Evolutionary conservation across 2,797 vertebrate genomes (phyloP).

Genomic region (Labroides dimidiatus): DNA sequence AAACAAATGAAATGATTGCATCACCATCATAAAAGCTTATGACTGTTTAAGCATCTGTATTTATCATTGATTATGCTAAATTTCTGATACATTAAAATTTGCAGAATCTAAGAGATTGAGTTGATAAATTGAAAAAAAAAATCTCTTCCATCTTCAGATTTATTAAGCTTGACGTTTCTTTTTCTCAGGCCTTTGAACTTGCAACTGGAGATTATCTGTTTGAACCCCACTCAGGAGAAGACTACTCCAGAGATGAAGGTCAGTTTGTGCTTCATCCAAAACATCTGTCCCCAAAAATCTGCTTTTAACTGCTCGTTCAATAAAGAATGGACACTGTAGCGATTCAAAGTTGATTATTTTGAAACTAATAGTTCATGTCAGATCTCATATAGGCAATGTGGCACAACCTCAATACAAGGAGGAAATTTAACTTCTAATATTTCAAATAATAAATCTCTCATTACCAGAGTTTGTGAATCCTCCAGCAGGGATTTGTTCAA

Average conservation of each 20-base stretch:
- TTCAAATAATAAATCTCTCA: too few relatives aligned
- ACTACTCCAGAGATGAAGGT: slow-evolving; percentile 98
- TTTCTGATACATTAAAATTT: too few relatives aligned
- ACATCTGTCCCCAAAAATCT: neutral
- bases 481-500: too few relatives aligned
- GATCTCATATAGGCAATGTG: too few relatives aligned
- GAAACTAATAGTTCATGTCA: too few relatives aligned
- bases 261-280: slow-evolving; percentile 18
- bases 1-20: neutral
- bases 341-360: too few relatives aligned
- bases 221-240: slow-evolving; percentile 97
- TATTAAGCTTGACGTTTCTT: slow-evolving; percentile 2
- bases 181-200: slow-evolving; percentile 93
- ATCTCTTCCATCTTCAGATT: neutral
- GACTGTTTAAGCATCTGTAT: too few relatives aligned
- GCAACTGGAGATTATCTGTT: slow-evolving; percentile 98
- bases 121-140: neutral
- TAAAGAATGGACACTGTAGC: neutral
- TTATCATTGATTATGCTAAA: neutral
- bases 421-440: too few relatives aligned
- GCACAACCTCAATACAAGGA: too few relatives aligned
- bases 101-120: too few relatives aligned
- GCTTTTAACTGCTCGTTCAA: neutral
- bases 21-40: neutral
- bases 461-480: too few relatives aligned